These are phyloP conservation scores for Trichonephila inaurata DNA, from an alignment of 1,140 invertebrate species.

Conservation along the genomic window DNA sequence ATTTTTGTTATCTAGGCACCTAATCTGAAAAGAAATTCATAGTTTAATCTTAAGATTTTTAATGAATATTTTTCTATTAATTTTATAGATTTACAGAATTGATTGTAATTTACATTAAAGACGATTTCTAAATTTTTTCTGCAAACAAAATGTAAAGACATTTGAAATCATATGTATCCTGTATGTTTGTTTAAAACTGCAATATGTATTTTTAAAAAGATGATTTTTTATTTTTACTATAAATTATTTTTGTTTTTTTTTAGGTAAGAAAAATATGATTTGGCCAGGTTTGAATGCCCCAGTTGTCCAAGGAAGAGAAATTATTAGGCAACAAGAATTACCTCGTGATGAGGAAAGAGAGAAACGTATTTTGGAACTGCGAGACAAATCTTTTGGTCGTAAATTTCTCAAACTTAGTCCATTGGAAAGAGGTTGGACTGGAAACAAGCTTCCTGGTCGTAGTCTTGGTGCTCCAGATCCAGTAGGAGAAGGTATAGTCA, in stretches of 20 bases:
- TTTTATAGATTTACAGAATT: too few relatives aligned
- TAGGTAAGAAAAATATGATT: constrained; percentile 88
- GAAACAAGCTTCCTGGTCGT: constrained; percentile 89
- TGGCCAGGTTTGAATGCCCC: constrained; percentile 96
- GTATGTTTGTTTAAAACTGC: too few relatives aligned
- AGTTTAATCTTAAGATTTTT: too few relatives aligned
- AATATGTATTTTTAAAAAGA: too few relatives aligned
- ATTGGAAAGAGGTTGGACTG: constrained; percentile 94
- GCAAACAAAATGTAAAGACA: too few relatives aligned
- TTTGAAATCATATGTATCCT: too few relatives aligned
- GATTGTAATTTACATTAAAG: too few relatives aligned
- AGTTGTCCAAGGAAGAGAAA: constrained; percentile 88
- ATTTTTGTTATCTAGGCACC: too few relatives aligned
- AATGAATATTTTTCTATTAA: too few relatives aligned
- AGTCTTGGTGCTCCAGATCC: constrained; percentile 93
- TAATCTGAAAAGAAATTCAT: too few relatives aligned
- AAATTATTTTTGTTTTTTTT: neutral
- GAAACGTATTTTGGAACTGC: constrained; percentile 86
- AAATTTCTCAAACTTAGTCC: constrained; percentile 86
- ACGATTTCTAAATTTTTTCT: too few relatives aligned
- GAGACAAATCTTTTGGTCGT: constrained; percentile 87
- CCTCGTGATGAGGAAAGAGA: constrained; percentile 88
- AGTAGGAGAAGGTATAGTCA: constrained; percentile 84
- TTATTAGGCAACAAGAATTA: constrained; percentile 86
- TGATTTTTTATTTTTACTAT: too few relatives aligned